Percentiles rank a stretch among this genome's conserved stretches.
These are phyloP conservation scores for Neolamprologus kungweensis DNA, from an alignment of 2,113 vertebrate species.

Conservation along the genomic window DNA sequence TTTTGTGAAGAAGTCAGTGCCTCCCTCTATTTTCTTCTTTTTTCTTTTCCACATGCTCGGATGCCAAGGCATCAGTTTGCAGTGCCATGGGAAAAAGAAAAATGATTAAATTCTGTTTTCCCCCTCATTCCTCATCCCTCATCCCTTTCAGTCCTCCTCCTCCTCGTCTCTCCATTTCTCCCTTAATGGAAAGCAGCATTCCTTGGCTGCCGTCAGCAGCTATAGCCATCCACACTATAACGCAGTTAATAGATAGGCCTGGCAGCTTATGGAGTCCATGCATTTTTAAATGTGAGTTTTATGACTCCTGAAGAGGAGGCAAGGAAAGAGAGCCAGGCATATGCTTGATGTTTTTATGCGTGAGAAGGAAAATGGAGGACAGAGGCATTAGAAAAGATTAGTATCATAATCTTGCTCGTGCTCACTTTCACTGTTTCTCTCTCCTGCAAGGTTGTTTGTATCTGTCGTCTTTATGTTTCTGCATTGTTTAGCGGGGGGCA, in stretches of 20 bases:
- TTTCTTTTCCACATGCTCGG: not conserved
- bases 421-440: not conserved
- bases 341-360: not conserved
- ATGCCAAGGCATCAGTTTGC: constrained; percentile 16
- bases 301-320: constrained; percentile 40
- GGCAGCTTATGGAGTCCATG: constrained; percentile 56
- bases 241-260: constrained; percentile 52
- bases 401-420: not conserved
- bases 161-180: not conserved
- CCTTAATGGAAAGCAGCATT: constrained; percentile 50
- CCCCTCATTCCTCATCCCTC: constrained; percentile 22
- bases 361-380: not conserved
- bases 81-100: constrained; percentile 34
- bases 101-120: constrained; percentile 41
- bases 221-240: constrained; percentile 39
- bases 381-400: not conserved
- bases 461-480: not conserved
- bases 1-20: not conserved
- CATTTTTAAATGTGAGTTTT: constrained; percentile 65
- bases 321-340: not conserved
- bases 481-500: not conserved
- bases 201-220: constrained; percentile 45
- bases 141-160: not conserved
- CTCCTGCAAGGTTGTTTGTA: not conserved
- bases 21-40: not conserved